phyloP scores from a whole-genome alignment of 2,113 vertebrate genomes.

The Macaca nemestrina region DNA sequence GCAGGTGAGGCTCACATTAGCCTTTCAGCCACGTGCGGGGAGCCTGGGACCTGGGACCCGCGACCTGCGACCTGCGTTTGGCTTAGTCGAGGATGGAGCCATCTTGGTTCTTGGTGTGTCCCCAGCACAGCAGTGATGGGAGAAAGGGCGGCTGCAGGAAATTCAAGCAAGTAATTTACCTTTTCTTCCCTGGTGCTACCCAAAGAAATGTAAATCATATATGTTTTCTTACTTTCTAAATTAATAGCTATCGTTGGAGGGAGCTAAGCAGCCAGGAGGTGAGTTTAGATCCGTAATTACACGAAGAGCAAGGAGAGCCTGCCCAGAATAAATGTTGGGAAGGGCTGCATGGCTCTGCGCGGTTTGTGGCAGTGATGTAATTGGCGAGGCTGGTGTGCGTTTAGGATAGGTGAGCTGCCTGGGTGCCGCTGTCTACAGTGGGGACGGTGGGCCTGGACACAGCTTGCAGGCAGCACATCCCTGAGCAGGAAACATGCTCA shows the following conservation, averaged over 20 bases:
- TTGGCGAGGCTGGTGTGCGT: accelerated
- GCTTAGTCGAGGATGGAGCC: not conserved
- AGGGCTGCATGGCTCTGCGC: accelerated
- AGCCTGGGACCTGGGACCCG: not conserved
- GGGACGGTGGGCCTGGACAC: not conserved
- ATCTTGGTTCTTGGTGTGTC: too few relatives aligned
- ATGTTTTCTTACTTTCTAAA: not conserved
- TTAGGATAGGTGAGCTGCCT: not conserved
- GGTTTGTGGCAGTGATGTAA: not conserved
- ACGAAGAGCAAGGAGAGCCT: not conserved
- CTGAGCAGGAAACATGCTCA: not conserved
- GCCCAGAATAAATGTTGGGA: not conserved
- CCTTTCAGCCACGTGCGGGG: not conserved
- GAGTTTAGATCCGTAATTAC: not conserved
- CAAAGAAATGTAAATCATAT: not conserved
- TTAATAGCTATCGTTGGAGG: not conserved
- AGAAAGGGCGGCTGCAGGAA: not conserved
- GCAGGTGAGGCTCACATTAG: not conserved
- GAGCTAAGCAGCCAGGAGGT: accelerated
- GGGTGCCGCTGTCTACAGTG: accelerated
- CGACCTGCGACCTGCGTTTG: not conserved
- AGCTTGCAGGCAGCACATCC: not conserved
- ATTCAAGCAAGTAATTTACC: not conserved
- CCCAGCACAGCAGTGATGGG: accelerated
- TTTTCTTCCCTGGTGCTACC: not conserved